Percentiles rank a stretch among this genome's conserved stretches.
phyloP scores from a whole-genome alignment of 1,140 invertebrate species.

The Drosophila persimilis region DNA sequence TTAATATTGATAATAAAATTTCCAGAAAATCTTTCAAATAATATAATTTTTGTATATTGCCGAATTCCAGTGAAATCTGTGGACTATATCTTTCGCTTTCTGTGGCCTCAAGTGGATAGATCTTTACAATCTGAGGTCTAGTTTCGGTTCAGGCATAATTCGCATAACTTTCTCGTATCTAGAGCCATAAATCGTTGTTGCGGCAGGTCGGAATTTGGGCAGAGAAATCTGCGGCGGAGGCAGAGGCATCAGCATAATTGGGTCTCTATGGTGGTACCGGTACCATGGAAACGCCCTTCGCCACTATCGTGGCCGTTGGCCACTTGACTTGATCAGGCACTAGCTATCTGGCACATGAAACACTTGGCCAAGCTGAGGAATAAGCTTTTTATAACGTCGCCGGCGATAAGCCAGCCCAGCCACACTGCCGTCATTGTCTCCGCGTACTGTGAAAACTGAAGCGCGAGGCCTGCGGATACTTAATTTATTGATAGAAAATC shows the following conservation, averaged over 20 bases:
- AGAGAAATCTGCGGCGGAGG: background rate
- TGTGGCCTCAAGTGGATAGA: background rate
- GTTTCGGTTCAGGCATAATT: background rate
- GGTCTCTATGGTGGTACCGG: too few species aligned
- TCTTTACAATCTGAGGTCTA: slow-evolving; percentile 6
- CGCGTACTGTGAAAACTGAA: slow-evolving; percentile 4
- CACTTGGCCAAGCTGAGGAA: too few species aligned
- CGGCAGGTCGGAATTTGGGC: slow-evolving; percentile 39
- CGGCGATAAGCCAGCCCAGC: slow-evolving; percentile 9
- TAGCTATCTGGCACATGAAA: too few species aligned
- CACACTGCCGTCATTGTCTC: slow-evolving; percentile 35
- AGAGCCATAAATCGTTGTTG: slow-evolving; percentile 14
- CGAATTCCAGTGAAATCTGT: too few species aligned
- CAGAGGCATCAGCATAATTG: background rate
- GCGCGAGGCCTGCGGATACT: background rate
- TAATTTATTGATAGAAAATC: slow-evolving; percentile 63
- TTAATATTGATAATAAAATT: too few species aligned
- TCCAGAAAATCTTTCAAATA: too few species aligned
- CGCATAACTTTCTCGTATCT: background rate
- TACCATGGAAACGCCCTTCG: too few species aligned
- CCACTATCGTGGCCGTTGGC: too few species aligned
- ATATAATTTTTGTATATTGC: too few species aligned
- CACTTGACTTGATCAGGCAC: too few species aligned
- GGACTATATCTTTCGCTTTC: background rate
- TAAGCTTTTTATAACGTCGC: too few species aligned